phyloP scores from a whole-genome alignment of 2,797 vertebrate genomes.

The Molossus alvarezi region DNA sequence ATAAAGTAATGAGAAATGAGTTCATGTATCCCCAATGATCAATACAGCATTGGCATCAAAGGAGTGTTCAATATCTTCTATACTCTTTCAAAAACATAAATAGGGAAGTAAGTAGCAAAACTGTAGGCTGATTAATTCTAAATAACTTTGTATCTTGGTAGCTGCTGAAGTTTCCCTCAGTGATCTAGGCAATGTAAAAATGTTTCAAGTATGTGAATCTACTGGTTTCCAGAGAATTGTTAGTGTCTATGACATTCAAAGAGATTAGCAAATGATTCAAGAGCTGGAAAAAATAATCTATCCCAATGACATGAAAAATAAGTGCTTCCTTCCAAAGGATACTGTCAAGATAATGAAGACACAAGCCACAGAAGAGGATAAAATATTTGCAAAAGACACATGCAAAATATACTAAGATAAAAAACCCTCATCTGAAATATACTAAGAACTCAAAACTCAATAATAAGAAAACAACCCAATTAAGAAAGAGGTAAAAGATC shows the following conservation, averaged over 20 bases:
- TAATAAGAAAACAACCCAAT: neutral
- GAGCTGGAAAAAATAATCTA: neutral
- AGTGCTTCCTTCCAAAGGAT: neutral
- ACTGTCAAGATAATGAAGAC: neutral
- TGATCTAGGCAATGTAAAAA: neutral
- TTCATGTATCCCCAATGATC: neutral
- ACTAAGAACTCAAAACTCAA: neutral
- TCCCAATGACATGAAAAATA: neutral
- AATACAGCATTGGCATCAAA: neutral
- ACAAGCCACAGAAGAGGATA: neutral
- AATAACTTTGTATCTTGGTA: neutral
- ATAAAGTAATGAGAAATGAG: neutral
- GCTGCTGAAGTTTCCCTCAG: neutral
- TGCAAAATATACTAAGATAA: neutral
- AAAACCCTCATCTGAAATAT: neutral
- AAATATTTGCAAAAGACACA: slow-evolving; percentile 2
- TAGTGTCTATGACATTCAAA: neutral
- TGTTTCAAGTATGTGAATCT: neutral
- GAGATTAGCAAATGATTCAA: neutral
- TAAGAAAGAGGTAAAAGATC: neutral
- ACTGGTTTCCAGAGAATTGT: neutral
- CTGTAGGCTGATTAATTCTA: neutral
- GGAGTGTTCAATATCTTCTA: neutral
- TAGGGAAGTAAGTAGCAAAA: neutral
- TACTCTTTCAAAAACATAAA: neutral